Evolutionary conservation across 2,113 vertebrate genomes (phyloP), one percentile per base, ranked within the genome.

Genomic region (Lepidothrix coronata): DNA sequence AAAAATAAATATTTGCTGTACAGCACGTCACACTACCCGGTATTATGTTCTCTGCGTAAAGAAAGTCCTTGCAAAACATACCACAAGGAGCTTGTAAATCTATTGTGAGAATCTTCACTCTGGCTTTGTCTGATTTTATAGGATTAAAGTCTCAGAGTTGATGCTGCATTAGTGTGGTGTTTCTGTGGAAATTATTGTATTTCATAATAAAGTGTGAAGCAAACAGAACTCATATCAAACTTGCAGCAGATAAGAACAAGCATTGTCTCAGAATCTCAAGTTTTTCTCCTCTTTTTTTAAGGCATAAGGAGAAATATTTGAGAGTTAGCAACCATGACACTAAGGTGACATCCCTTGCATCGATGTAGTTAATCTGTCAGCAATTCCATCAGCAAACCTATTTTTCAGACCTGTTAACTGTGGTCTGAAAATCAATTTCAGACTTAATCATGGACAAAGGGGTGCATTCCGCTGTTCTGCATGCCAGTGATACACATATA

Each of bases 381-480:
- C 80, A 91, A 65, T 91, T 95, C 83, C 86, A 93, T 75, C 92
- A 96, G 70, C 61, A 92, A 95, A 74, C 59, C 70, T 94, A 46
- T 88, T 78, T 88, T 91, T 93, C 77, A 84, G 84, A 93, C 79
- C 52, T 91, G 91, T 84, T 96, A 96, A 91, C 74, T 72, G 91
- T 41, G 9, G 33, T 94, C 87, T 89, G 65, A 94, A 96, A 96
- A 94, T 96, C 79, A 95, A 74, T 93, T 74, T 58, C 65, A 92
- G 91, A 62, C 85, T 87, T 83, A 94, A 48, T 79, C 7, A 91
- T 43, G 65, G 90, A 58, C 44, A 86, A 89, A 93, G 83, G 27
- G 51, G 66, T 88, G 82, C 89, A 70, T 78, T 86, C 61, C 91
- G 82, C 86, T 5, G 1, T 88, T 92, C 79, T 82, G 80, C 73